Evolutionary conservation across 1,140 invertebrate genomes (phyloP).

Genomic region (Samia ricini): DNA sequence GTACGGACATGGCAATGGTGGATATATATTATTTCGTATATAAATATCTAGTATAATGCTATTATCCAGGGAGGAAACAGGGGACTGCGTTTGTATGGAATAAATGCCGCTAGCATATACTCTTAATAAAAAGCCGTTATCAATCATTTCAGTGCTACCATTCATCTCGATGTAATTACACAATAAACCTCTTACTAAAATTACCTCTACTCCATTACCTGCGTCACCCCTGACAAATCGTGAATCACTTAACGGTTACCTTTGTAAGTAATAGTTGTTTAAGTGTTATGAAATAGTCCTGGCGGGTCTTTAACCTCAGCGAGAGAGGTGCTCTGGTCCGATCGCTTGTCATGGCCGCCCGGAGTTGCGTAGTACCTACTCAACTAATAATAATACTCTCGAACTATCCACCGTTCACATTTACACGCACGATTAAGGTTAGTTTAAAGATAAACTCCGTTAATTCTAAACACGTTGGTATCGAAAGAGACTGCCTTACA

Average conservation of each 20-base stretch:
- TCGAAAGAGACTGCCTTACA: not conserved
- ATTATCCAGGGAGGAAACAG: no score
- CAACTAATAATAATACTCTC: not conserved
- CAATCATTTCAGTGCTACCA: no score
- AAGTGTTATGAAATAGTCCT: not conserved
- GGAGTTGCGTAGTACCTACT: conserved; percentile 28
- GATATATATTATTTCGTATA: no score
- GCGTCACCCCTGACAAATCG: not conserved
- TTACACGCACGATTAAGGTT: not conserved
- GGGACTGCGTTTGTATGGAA: no score
- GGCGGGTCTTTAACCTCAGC: not conserved
- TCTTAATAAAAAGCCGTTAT: no score
- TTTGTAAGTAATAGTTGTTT: not conserved
- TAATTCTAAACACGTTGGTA: not conserved
- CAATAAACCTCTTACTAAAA: no score
- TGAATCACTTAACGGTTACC: not conserved
- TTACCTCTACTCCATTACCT: no score
- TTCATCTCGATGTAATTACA: no score
- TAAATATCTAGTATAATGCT: no score
- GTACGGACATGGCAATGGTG: no score
- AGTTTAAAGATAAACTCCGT: not conserved
- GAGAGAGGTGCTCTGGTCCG: not conserved
- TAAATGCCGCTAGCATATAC: no score
- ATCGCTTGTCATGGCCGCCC: conserved; percentile 28
- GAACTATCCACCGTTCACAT: not conserved